phyloP scores from a whole-genome alignment of 2,113 vertebrate species.

The Cinclus cinclus region DNA sequence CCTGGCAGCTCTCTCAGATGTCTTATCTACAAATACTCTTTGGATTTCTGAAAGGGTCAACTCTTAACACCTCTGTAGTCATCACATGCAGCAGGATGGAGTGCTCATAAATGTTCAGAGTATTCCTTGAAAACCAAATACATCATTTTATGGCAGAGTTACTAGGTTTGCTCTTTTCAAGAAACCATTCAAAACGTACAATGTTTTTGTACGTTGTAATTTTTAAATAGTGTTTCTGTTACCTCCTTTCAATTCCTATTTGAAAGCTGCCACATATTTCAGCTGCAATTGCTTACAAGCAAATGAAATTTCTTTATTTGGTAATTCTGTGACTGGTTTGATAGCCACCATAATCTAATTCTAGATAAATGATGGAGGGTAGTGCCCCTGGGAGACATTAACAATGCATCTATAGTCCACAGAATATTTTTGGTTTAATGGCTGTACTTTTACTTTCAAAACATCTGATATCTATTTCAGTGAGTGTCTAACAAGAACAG shows the following conservation, averaged over 20 bases:
- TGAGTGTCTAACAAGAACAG: background rate
- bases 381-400: background rate
- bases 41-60: background rate
- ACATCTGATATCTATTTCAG: background rate
- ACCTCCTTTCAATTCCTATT: background rate
- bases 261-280: background rate
- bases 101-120: background rate
- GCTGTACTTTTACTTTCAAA: background rate
- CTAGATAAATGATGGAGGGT: background rate
- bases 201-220: background rate
- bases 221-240: background rate
- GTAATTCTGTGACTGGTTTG: background rate
- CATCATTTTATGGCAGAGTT: background rate
- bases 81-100: fast-evolving
- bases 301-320: background rate
- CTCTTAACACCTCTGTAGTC: background rate
- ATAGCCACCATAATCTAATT: background rate
- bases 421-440: background rate
- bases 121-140: background rate
- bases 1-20: background rate
- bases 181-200: background rate
- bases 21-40: background rate
- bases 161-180: background rate
- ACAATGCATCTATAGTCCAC: background rate
- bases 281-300: background rate